Base-by-base conservation (phyloP, 2,113 vertebrate genomes). In the Heliornis fulica region DNA sequence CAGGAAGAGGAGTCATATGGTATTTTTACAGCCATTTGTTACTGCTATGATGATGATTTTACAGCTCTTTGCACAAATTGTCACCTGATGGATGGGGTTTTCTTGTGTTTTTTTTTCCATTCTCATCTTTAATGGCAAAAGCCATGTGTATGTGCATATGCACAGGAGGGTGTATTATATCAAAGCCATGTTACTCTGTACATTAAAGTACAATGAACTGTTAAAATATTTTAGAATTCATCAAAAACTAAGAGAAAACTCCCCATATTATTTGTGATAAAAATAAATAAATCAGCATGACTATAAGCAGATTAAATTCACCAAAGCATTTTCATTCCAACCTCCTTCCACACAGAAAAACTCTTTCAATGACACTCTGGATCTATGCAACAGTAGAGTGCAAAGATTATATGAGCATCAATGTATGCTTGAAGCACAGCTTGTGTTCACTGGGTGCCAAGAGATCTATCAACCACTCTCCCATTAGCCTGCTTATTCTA, bases 1-100 rank as follows among this genome's bases (percentile, higher is more conserved):
- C 87, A 96, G 97, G 96, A 98, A 97, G 95, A 85, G 78, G 72
- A 97, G 48, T 97, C 64, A 69, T 81, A 91, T 95, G 97, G 96
- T 91, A 97, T 97, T 98, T 97, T 97, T 77, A 91, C 91, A 98
- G 79, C 87, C 97, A 97, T 98, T 98, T 98, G 97, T 95, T 96
- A 90, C 66, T 96, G 89, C 96, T 97, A 87, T 90, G 95, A 56
- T n/a, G 86, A 94, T 68, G 94, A 90, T 94, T 97, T 94, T 91
- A 87, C 74, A 93, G 68, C 48, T 65, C 53, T 80, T 84, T 78
- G 93, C 92, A 95, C 86, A 97, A 96, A 97, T 82, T 97, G 94
- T 84, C 93, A 96, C 84, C 95, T 90, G 95, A 95, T 10, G 59
- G 93, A 78, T 97, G 57, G 59, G 7, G 8, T 51, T 93, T 87